Evolutionary conservation across 2,888 invertebrate species (phyloP), one percentile per base, ranked within the genome.

Genomic region (Eristalis tenax): DNA sequence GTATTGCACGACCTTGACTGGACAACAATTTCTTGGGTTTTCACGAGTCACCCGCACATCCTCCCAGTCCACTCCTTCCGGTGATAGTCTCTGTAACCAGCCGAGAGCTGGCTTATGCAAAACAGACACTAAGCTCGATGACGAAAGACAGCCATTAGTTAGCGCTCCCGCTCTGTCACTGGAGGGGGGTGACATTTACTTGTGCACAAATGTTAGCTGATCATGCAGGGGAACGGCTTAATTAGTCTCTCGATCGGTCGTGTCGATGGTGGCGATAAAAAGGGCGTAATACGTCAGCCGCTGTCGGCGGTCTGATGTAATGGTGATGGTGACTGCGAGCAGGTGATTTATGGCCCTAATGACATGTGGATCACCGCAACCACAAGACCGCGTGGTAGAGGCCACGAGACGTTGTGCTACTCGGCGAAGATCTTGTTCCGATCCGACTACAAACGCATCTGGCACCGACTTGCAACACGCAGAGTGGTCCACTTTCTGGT

Each of bases 1-100:
- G 82, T 61, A 38, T 70, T 76, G 28, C 75, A 65, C 68, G 79
- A 83, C 87, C 87, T 87, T 87, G 87, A 83, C 76, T 82, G 65
- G 40, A 65, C 77, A 64, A 40, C 73, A 40, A 75, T 80, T 59
- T 77, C 69, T 26, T 64, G 18, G 59, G 57, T 63, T 77, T 73
- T 56, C 23, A 40, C 80, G 5, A 59, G n/a, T 50, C 32, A 32
- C 32, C 32, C 32, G 32, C 32, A 32, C 32, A 32, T 32, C 32
- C 32, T 4, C 6, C n/a, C 50, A n/a, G 40, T 1, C 40, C 15
- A 15, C 43, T 43, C 43, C 43, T 43, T 43, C 43, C 50, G n/a
- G 50, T n/a, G 43, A 43, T 43, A n/a, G 43, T 18, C 18, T 50
- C 50, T 50, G 43, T 4, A 32, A 64, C 40, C 63, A 23, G 59